Base-by-base conservation (phyloP, 2,888 invertebrate species). In the Pimpla rufipes region DNA sequence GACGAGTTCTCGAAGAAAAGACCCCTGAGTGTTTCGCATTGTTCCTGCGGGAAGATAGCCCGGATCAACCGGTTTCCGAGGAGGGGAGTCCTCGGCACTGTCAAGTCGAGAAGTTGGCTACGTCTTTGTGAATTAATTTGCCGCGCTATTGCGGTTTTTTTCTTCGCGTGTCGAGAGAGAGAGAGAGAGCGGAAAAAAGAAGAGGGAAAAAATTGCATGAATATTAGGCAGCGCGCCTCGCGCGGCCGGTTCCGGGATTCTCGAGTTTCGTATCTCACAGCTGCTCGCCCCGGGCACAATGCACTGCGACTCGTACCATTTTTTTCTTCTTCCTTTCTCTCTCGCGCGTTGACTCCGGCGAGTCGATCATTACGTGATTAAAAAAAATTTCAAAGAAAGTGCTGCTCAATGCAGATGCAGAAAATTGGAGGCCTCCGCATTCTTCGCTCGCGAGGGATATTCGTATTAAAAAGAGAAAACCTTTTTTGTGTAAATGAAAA, bases 191-290 rank as follows among this genome's bases (percentile, higher is more conserved):
- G 74, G 62, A 70, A 42, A 67, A 67, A 59, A 66, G 45, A 11
- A 7, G 11, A 13, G 35, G 57, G 13, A 57, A 40, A 47, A 45
- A 70, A 45, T 40, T 59, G 50, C 18, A 57, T 74, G 71, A 57
- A 45, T 45, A 45, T 29, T 42, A 10, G 45, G n/a, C 11, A 45
- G 71, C 42, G 37, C 40, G 64, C 59, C 45, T 45, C 16, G n/a
- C 57, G 59, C 16, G 59, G 11, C 23, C 42, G 82, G 74, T 76
- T 86, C 85, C 50, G 73, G 64, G 57, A 77, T 85, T 86, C 88
- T 90, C 88, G 81, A 86, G 86, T 88, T 87, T 84, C 88, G 71
- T 87, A 88, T 88, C 87, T 87, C 81, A 84, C 91, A 91, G 90
- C 90, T 91, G 91, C 85, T 83, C 71, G 11, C 45, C 40, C 29